Conservation (phyloP, 2,888 invertebrate species). For the Tholera decimalis region DNA sequence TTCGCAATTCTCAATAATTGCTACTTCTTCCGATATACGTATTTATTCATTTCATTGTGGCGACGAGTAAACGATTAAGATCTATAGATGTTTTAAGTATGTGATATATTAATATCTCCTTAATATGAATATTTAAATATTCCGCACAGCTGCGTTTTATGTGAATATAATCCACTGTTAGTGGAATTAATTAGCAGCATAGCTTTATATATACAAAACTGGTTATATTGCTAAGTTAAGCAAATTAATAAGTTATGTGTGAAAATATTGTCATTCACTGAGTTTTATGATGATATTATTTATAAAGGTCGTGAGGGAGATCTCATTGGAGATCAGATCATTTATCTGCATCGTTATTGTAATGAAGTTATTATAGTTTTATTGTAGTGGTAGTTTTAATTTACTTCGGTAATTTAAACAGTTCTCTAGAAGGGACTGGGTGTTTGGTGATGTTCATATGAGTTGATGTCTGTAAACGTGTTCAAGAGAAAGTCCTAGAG, state of each 20-base stretch:
- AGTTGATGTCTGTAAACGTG: too few species aligned
- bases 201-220: too few species aligned
- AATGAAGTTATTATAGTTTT: conserved; percentile 4
- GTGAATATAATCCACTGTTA: conserved; percentile 7
- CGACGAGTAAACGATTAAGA: too few species aligned
- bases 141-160: conserved; percentile 23
- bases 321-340: neutral
- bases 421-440: too few species aligned
- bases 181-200: conserved; percentile 3
- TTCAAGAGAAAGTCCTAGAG: too few species aligned
- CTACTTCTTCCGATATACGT: neutral
- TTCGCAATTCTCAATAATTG: neutral
- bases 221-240: conserved; percentile 13
- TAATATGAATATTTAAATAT: conserved; percentile 2
- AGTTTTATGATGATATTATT: neutral
- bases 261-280: conserved; percentile 1
- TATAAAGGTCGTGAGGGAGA: neutral
- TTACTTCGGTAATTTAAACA: too few species aligned
- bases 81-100: neutral
- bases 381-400: too few species aligned
- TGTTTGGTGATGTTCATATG: too few species aligned
- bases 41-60: neutral
- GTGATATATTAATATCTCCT: neutral
- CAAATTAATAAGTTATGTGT: neutral
- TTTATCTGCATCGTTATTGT: conserved; percentile 1